Evolutionary conservation across 2,797 vertebrate genomes (phyloP).

Genomic region (Myripristis jacobus): DNA sequence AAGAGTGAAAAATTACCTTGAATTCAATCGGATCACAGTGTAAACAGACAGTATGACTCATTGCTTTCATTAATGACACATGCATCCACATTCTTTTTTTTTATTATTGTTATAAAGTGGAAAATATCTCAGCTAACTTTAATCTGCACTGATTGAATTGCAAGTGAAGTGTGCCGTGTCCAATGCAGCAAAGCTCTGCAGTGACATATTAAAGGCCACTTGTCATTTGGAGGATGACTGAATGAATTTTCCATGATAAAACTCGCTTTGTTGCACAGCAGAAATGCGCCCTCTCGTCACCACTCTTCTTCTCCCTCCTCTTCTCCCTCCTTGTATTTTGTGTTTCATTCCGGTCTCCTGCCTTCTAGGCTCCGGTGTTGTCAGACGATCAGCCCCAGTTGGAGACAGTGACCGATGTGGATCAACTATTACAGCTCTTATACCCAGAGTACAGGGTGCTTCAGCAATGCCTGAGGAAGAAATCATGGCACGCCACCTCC

Average conservation of each 20-base stretch:
- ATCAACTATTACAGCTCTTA: slow-evolving; percentile 79
- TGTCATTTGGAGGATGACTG: no score
- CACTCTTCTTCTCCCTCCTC: neutral
- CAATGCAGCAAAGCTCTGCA: no score
- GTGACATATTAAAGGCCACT: no score
- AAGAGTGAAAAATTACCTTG: no score
- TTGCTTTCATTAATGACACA: neutral
- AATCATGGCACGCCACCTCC: slow-evolving; percentile 38
- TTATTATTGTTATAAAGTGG: no score
- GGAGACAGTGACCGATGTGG: slow-evolving; percentile 72
- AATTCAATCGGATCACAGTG: neutral
- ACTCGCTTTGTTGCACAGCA: no score
- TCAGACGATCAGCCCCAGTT: slow-evolving; percentile 60
- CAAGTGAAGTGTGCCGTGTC: no score
- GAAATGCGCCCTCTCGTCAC: neutral
- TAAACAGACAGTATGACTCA: neutral
- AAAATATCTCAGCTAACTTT: neutral
- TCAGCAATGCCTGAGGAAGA: slow-evolving; percentile 81
- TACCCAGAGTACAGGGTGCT: slow-evolving; percentile 81
- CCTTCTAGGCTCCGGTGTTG: slow-evolving; percentile 53
- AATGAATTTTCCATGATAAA: no score
- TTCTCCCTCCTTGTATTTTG: neutral
- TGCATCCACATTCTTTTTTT: no score
- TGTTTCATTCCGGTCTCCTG: neutral
- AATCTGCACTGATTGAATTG: neutral